These are phyloP conservation scores for Campylomormyrus numenius DNA, from an alignment of 2,113 vertebrate genomes.

Conservation along the genomic window DNA sequence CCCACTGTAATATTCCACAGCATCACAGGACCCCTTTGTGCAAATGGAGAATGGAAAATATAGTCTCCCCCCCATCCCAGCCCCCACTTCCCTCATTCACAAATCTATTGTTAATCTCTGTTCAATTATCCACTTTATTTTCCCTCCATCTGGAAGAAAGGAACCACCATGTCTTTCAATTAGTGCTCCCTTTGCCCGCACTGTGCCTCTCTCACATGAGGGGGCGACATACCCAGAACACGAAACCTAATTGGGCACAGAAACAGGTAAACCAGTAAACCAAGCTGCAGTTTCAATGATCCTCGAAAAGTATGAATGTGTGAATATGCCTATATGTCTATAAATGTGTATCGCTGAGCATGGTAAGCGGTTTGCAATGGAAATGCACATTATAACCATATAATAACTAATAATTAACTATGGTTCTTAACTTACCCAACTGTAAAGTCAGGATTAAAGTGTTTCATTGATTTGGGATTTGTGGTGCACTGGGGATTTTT, in stretches of 20 bases:
- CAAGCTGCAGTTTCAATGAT: neutral
- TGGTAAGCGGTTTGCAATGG: neutral
- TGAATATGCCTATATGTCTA: neutral
- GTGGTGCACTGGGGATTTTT: neutral
- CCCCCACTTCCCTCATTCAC: neutral
- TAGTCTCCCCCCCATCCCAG: neutral
- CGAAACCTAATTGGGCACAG: neutral
- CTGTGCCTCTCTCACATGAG: neutral
- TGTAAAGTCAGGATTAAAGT: neutral
- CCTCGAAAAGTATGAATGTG: neutral
- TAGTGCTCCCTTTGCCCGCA: neutral
- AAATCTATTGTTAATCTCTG: constrained; percentile 9
- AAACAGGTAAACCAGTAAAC: neutral
- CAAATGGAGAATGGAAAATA: neutral
- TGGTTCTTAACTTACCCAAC: neutral
- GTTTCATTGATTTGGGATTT: neutral
- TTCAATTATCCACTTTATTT: constrained; percentile 5
- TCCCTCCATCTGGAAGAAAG: constrained; percentile 2
- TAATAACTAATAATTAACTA: neutral
- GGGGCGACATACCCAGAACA: neutral
- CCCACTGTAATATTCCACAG: neutral
- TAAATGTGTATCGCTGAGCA: neutral
- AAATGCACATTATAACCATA: neutral
- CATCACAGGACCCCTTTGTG: neutral
- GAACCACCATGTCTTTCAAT: neutral